Evolutionary conservation across 2,113 vertebrate genomes (phyloP).

Genomic region (Laterallus jamaicensis): DNA sequence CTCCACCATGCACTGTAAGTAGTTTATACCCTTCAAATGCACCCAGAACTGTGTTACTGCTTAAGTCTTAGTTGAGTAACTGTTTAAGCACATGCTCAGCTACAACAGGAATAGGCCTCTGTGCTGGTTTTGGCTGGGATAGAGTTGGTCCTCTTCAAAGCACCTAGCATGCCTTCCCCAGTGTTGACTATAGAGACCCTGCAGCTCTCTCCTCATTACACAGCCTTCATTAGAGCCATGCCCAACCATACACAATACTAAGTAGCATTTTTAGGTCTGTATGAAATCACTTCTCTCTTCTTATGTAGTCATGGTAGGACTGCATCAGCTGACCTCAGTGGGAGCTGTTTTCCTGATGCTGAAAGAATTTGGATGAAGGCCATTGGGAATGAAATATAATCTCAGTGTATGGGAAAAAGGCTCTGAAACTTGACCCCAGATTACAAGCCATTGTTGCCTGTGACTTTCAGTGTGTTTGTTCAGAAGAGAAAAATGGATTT

Average conservation of each 20-base stretch:
- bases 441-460: slow-evolving; percentile 25
- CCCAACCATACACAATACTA: fast-evolving
- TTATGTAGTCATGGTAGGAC: not conserved
- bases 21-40: not conserved
- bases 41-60: not conserved
- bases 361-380: not conserved
- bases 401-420: slow-evolving; percentile 2
- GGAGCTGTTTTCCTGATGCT: not conserved
- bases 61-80: not conserved
- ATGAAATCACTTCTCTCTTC: not conserved
- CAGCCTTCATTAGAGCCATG: fast-evolving
- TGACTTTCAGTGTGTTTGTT: not conserved
- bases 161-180: not conserved
- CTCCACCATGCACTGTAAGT: not conserved
- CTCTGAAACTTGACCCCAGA: slow-evolving; percentile 28
- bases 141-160: no score
- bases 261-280: not conserved
- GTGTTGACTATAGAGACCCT: not conserved
- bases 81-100: not conserved
- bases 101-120: not conserved
- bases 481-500: not conserved
- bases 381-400: not conserved
- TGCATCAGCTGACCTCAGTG: not conserved
- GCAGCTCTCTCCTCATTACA: not conserved
- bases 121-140: no score